Conservation (phyloP, 23 tunicate genomes). For the Halocynthia roretzi region DNA sequence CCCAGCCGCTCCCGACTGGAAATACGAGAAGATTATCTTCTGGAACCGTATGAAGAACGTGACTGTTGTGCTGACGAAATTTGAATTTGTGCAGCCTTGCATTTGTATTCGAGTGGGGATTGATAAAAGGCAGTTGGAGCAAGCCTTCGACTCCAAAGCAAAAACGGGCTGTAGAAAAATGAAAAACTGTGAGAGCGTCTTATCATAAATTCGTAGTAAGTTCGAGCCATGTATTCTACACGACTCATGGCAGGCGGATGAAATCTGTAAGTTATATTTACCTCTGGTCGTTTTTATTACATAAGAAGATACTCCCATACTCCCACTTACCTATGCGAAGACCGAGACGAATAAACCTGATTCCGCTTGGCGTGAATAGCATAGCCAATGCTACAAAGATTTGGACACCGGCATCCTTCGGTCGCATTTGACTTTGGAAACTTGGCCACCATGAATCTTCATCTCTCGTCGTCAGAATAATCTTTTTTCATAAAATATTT, state of each 20-base stretch:
- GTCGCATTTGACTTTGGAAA: background rate
- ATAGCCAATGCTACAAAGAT: constrained; percentile 10
- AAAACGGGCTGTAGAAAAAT: background rate
- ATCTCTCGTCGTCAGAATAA: background rate
- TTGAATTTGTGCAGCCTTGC: constrained; percentile 64
- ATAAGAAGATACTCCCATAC: too few species aligned
- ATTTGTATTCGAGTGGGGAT: constrained; percentile 2
- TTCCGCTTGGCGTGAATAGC: constrained; percentile 36
- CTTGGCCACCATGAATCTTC: constrained; percentile 10
- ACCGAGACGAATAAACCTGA: background rate
- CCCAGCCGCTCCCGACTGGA: constrained; percentile 47
- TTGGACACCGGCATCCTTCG: too few species aligned
- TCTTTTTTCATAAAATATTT: background rate
- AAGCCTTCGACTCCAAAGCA: constrained; percentile 20
- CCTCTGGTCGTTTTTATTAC: too few species aligned
- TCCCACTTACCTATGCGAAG: too few species aligned
- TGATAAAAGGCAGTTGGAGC: background rate
- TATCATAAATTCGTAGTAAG: too few species aligned
- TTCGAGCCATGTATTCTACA: too few species aligned
- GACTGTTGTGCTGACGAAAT: constrained; percentile 60
- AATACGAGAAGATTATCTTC: constrained; percentile 42
- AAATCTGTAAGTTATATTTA: too few species aligned
- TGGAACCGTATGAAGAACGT: constrained; percentile 66
- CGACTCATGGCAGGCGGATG: too few species aligned
- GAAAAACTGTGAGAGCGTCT: too few species aligned